Percentiles rank a stretch among this genome's conserved stretches.
phyloP scores from a whole-genome alignment of 2,797 vertebrate genomes.

The Xiphophorus birchmanni region DNA sequence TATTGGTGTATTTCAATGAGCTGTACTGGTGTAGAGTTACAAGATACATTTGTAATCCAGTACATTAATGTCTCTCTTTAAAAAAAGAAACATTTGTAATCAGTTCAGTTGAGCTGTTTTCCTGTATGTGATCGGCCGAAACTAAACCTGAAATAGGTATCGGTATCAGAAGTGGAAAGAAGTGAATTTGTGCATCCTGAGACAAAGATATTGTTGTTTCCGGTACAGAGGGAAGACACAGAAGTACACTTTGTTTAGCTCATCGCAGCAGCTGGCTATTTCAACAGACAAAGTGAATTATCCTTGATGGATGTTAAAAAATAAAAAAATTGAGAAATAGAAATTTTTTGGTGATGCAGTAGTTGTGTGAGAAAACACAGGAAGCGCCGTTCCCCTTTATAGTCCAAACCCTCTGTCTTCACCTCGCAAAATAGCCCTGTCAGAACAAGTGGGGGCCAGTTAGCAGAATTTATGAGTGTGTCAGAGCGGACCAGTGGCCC shows the following conservation, averaged over 20 bases:
- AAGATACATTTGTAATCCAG: too few relatives aligned
- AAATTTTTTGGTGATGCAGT: conserved; percentile 46
- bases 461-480: conserved; percentile 70
- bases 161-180: too few relatives aligned
- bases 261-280: conserved; percentile 4
- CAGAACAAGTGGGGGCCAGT: conserved; percentile 70
- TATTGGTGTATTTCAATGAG: too few relatives aligned
- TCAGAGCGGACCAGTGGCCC: conserved; percentile 57
- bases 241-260: conserved; percentile 16
- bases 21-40: too few relatives aligned
- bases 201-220: not conserved
- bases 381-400: conserved; percentile 67
- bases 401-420: conserved; percentile 59
- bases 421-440: conserved; percentile 68
- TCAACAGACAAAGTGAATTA: not conserved
- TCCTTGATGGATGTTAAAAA: conserved; percentile 5
- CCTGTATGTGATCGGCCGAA: too few relatives aligned
- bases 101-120: too few relatives aligned
- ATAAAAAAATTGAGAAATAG: not conserved
- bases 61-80: too few relatives aligned
- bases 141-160: too few relatives aligned
- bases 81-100: too few relatives aligned
- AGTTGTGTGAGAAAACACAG: conserved; percentile 64
- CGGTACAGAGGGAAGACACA: not conserved
- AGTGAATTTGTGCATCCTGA: too few relatives aligned